Evolutionary conservation across 2,113 vertebrate genomes (phyloP).

Genomic region (Phaethon lepturus): DNA sequence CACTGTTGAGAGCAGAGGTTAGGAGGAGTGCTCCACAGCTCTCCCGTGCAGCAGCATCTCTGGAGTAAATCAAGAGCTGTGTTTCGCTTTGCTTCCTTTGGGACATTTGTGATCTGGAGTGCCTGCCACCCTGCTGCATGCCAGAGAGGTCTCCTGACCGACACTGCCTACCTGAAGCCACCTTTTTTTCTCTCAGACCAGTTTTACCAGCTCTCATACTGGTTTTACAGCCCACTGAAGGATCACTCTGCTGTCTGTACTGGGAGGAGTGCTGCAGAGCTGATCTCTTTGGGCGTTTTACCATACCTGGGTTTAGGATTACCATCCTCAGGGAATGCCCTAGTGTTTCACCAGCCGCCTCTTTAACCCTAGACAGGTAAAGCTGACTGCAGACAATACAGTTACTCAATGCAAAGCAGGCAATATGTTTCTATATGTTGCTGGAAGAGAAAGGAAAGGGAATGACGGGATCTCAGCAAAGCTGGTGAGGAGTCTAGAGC

Average conservation of each 20-base stretch:
- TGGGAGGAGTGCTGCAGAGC: neutral
- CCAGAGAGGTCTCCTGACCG: neutral
- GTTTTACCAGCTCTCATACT: slow-evolving; percentile 46
- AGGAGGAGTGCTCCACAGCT: neutral
- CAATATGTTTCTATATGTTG: neutral
- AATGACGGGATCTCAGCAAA: neutral
- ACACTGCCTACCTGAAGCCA: slow-evolving; percentile 13
- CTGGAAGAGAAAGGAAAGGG: neutral
- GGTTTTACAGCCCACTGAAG: neutral
- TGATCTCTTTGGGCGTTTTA: slow-evolving; percentile 9
- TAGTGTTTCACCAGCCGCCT: neutral
- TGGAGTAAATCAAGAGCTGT: neutral
- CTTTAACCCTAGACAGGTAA: neutral
- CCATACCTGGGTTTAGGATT: neutral
- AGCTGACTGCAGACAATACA: neutral
- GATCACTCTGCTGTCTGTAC: neutral
- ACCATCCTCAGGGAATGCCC: slow-evolving; percentile 1
- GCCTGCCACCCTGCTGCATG: neutral
- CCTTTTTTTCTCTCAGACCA: neutral
- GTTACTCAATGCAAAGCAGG: neutral
- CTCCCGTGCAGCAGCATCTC: neutral
- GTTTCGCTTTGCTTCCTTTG: neutral
- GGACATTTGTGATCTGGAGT: neutral
- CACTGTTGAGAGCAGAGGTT: neutral
- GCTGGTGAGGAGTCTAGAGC: no score